Evolutionary conservation across 2,113 vertebrate species (phyloP).

Genomic region (Mastomys coucha): DNA sequence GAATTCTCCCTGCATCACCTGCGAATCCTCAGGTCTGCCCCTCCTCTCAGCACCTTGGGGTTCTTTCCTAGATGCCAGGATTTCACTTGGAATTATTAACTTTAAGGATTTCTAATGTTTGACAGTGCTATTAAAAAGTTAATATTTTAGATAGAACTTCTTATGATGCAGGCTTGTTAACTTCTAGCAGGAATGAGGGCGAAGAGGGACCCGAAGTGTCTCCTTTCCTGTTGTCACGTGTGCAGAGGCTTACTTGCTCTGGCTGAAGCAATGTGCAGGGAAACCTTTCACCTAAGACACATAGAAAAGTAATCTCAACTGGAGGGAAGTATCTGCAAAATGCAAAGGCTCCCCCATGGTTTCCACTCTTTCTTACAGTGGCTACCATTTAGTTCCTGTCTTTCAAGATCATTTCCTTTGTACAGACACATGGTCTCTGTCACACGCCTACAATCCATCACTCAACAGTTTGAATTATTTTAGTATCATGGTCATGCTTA

Average conservation of each 20-base stretch:
- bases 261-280: background rate
- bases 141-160: background rate
- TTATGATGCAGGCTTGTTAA: background rate
- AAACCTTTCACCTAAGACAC: background rate
- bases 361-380: background rate
- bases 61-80: background rate
- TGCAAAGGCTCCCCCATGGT: too few relatives aligned
- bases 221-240: background rate
- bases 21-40: background rate
- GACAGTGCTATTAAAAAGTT: background rate
- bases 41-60: background rate
- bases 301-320: background rate
- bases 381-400: background rate
- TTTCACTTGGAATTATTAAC: background rate
- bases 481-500: background rate
- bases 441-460: background rate
- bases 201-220: background rate
- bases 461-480: background rate
- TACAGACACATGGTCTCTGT: background rate
- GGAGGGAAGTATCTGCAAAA: background rate
- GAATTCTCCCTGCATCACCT: background rate
- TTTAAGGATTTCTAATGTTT: background rate
- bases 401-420: background rate
- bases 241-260: background rate
- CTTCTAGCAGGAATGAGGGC: background rate